phyloP scores from a whole-genome alignment of 2,888 invertebrate genomes.

The Amiota communis region DNA sequence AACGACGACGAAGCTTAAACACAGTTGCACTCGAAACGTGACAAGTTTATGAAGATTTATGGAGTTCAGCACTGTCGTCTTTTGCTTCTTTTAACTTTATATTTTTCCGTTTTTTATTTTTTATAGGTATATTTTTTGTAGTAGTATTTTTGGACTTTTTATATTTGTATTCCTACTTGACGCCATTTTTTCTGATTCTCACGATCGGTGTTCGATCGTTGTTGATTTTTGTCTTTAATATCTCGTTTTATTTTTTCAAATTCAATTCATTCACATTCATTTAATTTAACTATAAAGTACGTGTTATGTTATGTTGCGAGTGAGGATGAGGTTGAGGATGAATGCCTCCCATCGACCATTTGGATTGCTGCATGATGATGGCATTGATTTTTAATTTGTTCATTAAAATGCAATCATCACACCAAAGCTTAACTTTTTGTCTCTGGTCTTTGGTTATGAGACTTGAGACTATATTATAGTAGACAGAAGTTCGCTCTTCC shows the following conservation, averaged over 20 bases:
- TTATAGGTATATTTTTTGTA: constrained; percentile 30
- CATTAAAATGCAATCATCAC: constrained; percentile 72
- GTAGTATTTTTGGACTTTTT: constrained; percentile 12
- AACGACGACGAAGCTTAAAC: not conserved
- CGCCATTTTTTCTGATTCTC: constrained; percentile 67
- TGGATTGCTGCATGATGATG: constrained; percentile 30
- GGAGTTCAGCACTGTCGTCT: constrained; percentile 55
- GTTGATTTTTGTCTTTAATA: constrained; percentile 35
- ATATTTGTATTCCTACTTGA: constrained; percentile 48
- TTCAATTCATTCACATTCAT: constrained; percentile 33
- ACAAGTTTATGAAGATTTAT: constrained; percentile 72
- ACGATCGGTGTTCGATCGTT: constrained; percentile 69
- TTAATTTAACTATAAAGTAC: constrained; percentile 63
- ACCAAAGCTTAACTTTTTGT: constrained; percentile 36
- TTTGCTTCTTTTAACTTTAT: constrained; percentile 45
- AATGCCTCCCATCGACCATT: constrained; percentile 17
- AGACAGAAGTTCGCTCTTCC: too few relatives aligned
- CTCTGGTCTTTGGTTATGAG: not conserved
- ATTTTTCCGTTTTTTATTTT: constrained; percentile 29
- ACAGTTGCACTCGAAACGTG: constrained; percentile 70
- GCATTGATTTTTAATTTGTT: constrained; percentile 69
- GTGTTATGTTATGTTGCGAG: constrained; percentile 47
- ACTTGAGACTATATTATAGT: not conserved
- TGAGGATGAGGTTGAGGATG: too few relatives aligned
- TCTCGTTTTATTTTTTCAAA: constrained; percentile 11